Percentiles rank a stretch among this genome's conserved stretches.
phyloP scores from a whole-genome alignment of 2,113 vertebrate genomes.

The Aldabrachelys gigantea region DNA sequence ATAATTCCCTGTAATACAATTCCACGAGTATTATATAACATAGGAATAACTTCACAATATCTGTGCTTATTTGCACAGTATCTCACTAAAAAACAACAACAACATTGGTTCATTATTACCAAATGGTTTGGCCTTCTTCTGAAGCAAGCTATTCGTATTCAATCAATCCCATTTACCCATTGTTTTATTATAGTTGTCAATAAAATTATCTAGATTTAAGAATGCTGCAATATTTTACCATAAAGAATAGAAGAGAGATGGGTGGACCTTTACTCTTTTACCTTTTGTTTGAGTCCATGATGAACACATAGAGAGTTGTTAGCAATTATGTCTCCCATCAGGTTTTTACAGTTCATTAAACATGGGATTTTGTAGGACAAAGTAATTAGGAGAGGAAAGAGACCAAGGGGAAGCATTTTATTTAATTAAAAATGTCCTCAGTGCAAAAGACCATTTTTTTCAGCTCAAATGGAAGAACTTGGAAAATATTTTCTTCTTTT shows the following conservation, averaged over 20 bases:
- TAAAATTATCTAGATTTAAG: background rate
- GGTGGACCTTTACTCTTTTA: background rate
- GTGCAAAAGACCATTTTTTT: background rate
- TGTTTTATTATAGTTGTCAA: background rate
- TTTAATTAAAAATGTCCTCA: background rate
- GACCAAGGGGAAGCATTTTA: fast-evolving
- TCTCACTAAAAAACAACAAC: background rate
- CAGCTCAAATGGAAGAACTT: background rate
- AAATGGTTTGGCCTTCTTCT: background rate
- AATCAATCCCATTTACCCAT: background rate
- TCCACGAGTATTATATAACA: too few species aligned
- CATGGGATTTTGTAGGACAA: background rate
- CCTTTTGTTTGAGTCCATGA: background rate
- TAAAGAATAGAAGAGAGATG: background rate
- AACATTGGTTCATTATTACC: background rate
- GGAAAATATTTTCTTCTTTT: background rate
- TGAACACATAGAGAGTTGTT: background rate
- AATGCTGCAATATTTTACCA: background rate
- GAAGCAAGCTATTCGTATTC: background rate
- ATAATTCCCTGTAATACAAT: background rate
- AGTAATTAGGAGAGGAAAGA: background rate
- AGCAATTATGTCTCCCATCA: background rate
- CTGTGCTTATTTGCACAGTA: background rate
- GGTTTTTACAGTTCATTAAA: background rate
- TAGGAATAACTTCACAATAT: background rate